Percentiles rank a stretch among this genome's conserved stretches.
Conservation (phyloP, 2,113 vertebrate genomes). For the Amazona guildingii region DNA sequence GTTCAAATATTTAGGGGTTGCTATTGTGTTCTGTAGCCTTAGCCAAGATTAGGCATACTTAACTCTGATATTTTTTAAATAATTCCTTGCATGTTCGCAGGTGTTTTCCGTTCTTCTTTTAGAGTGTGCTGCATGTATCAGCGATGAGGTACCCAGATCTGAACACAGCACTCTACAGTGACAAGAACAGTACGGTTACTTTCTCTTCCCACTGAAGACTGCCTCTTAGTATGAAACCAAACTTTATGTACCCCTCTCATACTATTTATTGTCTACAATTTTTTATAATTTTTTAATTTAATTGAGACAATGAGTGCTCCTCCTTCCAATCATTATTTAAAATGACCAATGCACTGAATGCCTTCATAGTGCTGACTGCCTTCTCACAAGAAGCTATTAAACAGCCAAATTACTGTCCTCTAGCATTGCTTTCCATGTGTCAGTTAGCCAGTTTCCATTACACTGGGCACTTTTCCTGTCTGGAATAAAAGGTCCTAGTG, state of each 20-base stretch:
- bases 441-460: neutral
- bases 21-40: neutral
- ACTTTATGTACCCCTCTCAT: neutral
- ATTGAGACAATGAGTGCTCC: neutral
- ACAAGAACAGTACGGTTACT: neutral
- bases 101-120: neutral
- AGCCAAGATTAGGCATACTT: neutral
- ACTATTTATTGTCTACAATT: neutral
- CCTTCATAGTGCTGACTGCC: neutral
- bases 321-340: neutral
- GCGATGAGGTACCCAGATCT: neutral
- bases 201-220: neutral
- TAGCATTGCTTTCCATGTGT: neutral
- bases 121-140: neutral
- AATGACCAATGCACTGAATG: neutral
- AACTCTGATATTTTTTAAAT: neutral
- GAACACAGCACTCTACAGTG: neutral
- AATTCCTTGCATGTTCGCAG: neutral
- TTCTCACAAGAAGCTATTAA: neutral
- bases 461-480: neutral
- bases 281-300: neutral
- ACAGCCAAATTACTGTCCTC: neutral
- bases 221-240: neutral
- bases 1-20: constrained; percentile 22
- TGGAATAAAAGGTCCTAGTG: neutral